Base-by-base conservation (phyloP, 1,140 invertebrate genomes). In the Rhyacophila brunnea region DNA sequence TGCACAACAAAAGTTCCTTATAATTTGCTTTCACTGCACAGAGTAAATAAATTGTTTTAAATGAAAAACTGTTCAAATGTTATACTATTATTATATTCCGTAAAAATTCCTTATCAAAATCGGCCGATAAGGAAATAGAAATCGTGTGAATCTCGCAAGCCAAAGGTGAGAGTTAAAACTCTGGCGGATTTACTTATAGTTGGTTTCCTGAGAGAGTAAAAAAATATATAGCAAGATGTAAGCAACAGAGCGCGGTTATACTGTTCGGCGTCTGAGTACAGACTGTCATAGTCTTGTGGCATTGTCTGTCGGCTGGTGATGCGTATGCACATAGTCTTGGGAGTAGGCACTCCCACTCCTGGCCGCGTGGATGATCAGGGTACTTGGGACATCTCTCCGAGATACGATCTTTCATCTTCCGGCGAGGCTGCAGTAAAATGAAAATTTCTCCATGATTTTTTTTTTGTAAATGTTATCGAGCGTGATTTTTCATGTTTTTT, bases 181-280 rank as follows among this genome's bases (percentile, higher is more conserved):
- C 23, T 3, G 23, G 9, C 23, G 9, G 9, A 28, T 28, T 28
- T 28, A 28, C 23, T 28, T 28, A 5, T n/a, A 5, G 23, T 28
- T 28, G 23, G n/a, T 28, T 28, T 28, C 23, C 23, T 28, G 23
- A 34, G 43, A 20, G 17, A 15, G 23, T 35, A 35, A 9, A 15
- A 28, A 28, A 28, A 28, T 28, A 28, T 9, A 28, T 5, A 28
- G 23, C 9, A 28, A 28, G 4, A 28, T 34, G 6, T 34, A 36
- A n/a, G 4, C n/a, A 44, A 48, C 6, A 48, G n/a, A n/a, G n/a
- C 44, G 15, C 53, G 43, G 13, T 11, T 47, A 9, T 7, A 35
- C 44, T 47, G 20, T 15, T 11, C 53, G 45, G 45, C 53, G 53
- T 56, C 53, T 56, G 53, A 20, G 45, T 38, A 48, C 44, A 56